Conservation (phyloP, 2,888 invertebrate genomes). For the Aspidapion aeneum region DNA sequence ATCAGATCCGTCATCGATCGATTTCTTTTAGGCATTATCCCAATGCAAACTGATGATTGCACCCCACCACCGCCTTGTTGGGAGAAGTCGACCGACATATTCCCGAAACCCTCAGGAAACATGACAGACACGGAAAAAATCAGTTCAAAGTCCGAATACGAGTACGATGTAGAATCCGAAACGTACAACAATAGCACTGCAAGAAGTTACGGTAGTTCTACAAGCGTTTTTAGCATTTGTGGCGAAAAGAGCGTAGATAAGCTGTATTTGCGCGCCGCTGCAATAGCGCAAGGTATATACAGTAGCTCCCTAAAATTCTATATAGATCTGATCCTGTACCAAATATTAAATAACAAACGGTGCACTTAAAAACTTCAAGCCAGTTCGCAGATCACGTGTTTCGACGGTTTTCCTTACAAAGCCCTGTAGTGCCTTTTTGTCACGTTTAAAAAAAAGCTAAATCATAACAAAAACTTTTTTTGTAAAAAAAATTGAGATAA, state of each 20-base stretch:
- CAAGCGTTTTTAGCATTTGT: constrained; percentile 46
- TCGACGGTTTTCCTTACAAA: too few relatives aligned
- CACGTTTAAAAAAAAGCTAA: too few relatives aligned
- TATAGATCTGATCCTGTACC: too few relatives aligned
- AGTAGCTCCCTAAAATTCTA: too few relatives aligned
- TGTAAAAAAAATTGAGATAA: too few relatives aligned
- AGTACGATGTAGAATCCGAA: constrained; percentile 46
- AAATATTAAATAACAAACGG: too few relatives aligned
- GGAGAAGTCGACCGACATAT: constrained; percentile 79
- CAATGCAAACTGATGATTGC: constrained; percentile 49
- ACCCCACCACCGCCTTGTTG: constrained; percentile 66
- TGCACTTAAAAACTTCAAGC: too few relatives aligned
- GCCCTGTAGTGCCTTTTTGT: too few relatives aligned
- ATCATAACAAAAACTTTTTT: too few relatives aligned
- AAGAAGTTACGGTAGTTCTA: constrained; percentile 39
- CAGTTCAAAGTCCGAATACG: constrained; percentile 63
- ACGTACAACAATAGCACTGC: constrained; percentile 29
- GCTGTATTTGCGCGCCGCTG: constrained; percentile 62
- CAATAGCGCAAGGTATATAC: constrained; percentile 51
- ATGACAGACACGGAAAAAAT: constrained; percentile 76
- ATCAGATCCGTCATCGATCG: too few relatives aligned
- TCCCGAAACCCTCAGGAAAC: constrained; percentile 77
- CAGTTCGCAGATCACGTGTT: too few relatives aligned
- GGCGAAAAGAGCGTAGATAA: constrained; percentile 72
- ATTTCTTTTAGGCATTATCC: constrained; percentile 45